Evolutionary conservation across 1,140 invertebrate species (phyloP).

Genomic region (Drosophila prosaltans): DNA sequence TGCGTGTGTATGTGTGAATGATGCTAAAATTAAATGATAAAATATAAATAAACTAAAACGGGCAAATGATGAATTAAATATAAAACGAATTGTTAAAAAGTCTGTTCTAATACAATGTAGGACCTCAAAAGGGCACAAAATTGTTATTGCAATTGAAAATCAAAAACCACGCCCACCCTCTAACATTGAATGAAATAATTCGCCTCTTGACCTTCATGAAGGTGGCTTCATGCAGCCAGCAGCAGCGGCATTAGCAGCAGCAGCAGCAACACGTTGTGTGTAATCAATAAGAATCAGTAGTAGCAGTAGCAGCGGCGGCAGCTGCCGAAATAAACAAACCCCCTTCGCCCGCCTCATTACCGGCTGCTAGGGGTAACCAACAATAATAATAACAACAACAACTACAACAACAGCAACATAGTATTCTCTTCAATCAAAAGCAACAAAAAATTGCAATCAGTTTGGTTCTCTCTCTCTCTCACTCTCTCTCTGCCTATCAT

Average conservation of each 20-base stretch:
- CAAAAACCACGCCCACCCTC: slow-evolving; percentile 9
- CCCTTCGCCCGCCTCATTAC: slow-evolving; percentile 2
- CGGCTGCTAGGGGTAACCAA: slow-evolving; percentile 66
- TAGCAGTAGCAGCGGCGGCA: slow-evolving; percentile 27
- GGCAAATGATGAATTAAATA: not conserved
- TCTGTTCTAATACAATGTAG: not conserved
- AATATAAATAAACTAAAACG: not conserved
- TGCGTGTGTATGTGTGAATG: not conserved
- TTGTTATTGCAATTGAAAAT: slow-evolving; percentile 23
- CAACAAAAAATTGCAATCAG: slow-evolving; percentile 31
- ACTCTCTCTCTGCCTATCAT: slow-evolving; percentile 1
- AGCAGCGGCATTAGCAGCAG: not conserved
- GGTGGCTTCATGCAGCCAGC: slow-evolving; percentile 67
- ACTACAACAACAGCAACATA: slow-evolving; percentile 39
- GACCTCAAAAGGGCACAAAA: not conserved
- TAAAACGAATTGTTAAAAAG: not conserved
- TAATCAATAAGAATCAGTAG: slow-evolving; percentile 67
- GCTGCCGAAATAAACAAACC: slow-evolving; percentile 53
- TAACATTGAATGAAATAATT: slow-evolving; percentile 21
- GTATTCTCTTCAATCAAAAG: slow-evolving; percentile 54
- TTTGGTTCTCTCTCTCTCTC: slow-evolving; percentile 2
- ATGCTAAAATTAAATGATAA: slow-evolving; percentile 13
- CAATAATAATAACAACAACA: slow-evolving; percentile 60
- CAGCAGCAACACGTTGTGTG: slow-evolving; percentile 70
- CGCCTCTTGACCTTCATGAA: slow-evolving; percentile 69